A percentile compares a stretch with the other conserved stretches of the same genome.
These are phyloP conservation scores for Leptinotarsa defecta DNA, from an alignment of 1,140 invertebrate genomes.

Conservation along the genomic window DNA sequence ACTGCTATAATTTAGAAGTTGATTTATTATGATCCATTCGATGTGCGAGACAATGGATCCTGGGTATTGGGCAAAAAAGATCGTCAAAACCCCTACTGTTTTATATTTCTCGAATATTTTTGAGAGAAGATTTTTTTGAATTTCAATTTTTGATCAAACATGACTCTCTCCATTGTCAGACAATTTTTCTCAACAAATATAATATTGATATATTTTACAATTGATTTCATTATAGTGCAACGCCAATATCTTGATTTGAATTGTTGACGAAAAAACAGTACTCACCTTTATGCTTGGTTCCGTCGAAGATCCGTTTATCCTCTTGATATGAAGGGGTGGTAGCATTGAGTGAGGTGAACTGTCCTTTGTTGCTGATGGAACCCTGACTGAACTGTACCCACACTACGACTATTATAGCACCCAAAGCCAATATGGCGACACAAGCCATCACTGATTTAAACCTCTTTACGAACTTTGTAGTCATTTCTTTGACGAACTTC, in stretches of 20 bases:
- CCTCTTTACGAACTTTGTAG: slow-evolving; percentile 35
- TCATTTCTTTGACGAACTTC: slow-evolving; percentile 24
- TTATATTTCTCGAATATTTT: not conserved
- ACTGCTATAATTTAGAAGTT: not conserved
- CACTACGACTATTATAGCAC: slow-evolving; percentile 41
- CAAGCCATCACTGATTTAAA: slow-evolving; percentile 38
- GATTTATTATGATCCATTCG: not conserved
- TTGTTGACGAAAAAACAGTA: not conserved
- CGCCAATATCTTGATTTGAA: no score
- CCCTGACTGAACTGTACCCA: slow-evolving; percentile 49
- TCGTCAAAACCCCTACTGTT: no score
- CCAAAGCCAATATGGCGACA: slow-evolving; percentile 41
- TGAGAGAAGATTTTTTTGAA: not conserved
- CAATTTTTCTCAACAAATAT: no score
- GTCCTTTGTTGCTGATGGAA: slow-evolving; percentile 32
- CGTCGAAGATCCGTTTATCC: not conserved
- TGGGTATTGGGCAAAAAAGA: no score
- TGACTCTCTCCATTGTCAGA: no score
- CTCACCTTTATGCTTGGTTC: slow-evolving; percentile 23
- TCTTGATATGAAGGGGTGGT: not conserved
- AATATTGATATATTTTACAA: no score
- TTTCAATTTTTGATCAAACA: not conserved
- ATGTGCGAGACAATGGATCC: not conserved
- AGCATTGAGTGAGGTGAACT: slow-evolving; percentile 8
- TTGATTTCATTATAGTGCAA: no score